A percentile compares a stretch with the other conserved stretches of the same genome.
phyloP scores from a whole-genome alignment of 2,113 vertebrate genomes.

The Heterocephalus glaber region DNA sequence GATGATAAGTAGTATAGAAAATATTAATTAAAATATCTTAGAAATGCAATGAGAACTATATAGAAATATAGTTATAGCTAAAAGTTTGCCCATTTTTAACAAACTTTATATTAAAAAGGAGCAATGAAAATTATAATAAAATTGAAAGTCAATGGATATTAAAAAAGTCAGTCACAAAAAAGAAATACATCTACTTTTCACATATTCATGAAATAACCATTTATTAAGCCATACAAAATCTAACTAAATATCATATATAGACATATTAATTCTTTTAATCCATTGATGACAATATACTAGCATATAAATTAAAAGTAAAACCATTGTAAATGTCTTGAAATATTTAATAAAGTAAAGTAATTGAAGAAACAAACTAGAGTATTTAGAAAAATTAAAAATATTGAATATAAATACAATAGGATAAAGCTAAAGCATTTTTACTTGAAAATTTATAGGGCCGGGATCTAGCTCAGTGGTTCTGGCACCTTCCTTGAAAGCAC shows the following conservation, averaged over 20 bases:
- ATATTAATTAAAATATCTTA: neutral
- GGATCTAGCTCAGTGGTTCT: too few species aligned
- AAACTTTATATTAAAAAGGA: neutral
- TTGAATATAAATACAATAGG: neutral
- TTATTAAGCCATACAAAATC: constrained; percentile 19
- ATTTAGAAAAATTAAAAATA: constrained; percentile 18
- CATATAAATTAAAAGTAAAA: neutral
- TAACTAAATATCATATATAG: neutral
- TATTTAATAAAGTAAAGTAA: neutral
- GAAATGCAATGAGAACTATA: neutral
- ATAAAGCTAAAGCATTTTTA: constrained; percentile 4
- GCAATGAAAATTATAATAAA: neutral
- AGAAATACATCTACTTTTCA: neutral
- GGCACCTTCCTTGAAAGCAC: too few species aligned
- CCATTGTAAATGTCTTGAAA: neutral
- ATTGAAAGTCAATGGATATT: neutral
- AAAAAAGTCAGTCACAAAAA: neutral
- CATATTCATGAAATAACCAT: neutral
- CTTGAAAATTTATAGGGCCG: neutral
- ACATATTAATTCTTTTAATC: neutral
- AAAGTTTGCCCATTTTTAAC: neutral
- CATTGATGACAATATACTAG: neutral
- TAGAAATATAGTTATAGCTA: neutral
- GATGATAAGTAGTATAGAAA: neutral
- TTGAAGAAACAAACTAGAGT: neutral